Evolutionary conservation across 2,888 invertebrate genomes (phyloP).

Genomic region (Apoda limacodes): DNA sequence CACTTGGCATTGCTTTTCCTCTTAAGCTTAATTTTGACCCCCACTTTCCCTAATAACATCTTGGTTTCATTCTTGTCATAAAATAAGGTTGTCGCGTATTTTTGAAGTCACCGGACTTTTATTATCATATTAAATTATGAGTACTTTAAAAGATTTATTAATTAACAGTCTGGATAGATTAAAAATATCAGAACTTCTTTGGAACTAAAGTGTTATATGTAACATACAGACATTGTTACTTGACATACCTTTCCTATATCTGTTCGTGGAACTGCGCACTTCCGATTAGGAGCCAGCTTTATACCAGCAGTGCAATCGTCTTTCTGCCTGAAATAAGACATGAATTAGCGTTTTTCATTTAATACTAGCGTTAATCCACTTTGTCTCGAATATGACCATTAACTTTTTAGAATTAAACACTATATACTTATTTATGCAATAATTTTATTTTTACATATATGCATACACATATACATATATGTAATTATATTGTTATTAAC

Average conservation of each 20-base stretch:
- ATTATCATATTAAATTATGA: not conserved
- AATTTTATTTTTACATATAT: too few species aligned
- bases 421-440: too few species aligned
- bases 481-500: too few species aligned
- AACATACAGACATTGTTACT: not conserved
- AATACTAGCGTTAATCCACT: too few species aligned
- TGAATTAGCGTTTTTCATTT: too few species aligned
- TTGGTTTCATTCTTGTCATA: not conserved
- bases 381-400: too few species aligned
- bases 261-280: conserved; percentile 32
- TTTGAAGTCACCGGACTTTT: not conserved
- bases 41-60: conserved; percentile 1
- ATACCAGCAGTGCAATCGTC: conserved; percentile 41
- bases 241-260: conserved; percentile 44
- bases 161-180: too few species aligned
- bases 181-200: not conserved
- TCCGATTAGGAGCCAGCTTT: conserved; percentile 31
- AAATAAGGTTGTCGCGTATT: not conserved
- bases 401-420: too few species aligned
- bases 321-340: conserved; percentile 42
- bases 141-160: too few species aligned
- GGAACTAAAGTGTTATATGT: not conserved
- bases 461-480: too few species aligned
- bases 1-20: too few species aligned
- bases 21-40: too few species aligned